Evolutionary conservation across 30 jellyfish, hydroid and myxozoan genomes (phyloP).

Genomic region (Phacellophora camtschatica): DNA sequence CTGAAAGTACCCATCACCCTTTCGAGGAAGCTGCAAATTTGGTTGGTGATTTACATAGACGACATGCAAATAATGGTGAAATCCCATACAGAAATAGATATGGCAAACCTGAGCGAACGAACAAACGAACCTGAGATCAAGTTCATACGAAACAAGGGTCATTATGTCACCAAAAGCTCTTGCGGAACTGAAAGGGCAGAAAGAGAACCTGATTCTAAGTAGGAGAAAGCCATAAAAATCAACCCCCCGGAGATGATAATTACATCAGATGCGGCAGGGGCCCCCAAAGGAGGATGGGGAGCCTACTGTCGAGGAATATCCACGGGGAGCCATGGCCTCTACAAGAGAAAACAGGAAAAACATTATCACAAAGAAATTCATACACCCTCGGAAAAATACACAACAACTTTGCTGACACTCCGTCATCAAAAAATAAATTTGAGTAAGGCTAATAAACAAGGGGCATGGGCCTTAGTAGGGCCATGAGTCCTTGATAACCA

Average conservation of each 20-base stretch:
- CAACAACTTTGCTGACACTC: no score
- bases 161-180: neutral
- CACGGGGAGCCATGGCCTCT: slow-evolving; percentile 14
- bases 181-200: neutral
- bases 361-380: no score
- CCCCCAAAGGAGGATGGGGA: neutral
- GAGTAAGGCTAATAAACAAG: no score
- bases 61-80: slow-evolving; percentile 17
- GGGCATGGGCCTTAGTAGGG: no score
- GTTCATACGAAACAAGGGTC: neutral
- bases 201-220: neutral
- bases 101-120: no score
- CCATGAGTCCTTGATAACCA: no score
- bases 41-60: slow-evolving; percentile 24
- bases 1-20: neutral
- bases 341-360: no score
- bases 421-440: no score
- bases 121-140: slow-evolving; percentile 6
- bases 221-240: neutral
- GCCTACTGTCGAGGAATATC: neutral
- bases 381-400: no score
- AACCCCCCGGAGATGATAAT: neutral
- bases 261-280: slow-evolving; percentile 23
- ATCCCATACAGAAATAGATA: neutral
- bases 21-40: neutral